phyloP scores from a whole-genome alignment of 1,140 invertebrate species.

The Drosophila albomicans region DNA sequence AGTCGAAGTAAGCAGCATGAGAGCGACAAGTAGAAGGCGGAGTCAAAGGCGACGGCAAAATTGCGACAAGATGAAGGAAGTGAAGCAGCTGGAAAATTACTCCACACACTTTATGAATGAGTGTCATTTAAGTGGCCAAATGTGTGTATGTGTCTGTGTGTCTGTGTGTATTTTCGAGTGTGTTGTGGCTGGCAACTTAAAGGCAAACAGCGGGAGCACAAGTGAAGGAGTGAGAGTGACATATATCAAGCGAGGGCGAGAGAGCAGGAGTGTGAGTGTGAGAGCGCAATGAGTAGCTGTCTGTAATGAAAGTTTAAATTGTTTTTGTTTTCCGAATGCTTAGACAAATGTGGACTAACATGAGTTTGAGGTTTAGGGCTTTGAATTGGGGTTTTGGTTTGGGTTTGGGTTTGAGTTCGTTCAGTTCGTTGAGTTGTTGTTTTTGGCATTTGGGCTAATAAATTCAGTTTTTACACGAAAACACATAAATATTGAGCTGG shows the following conservation, averaged over 20 bases:
- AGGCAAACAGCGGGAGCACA: neutral
- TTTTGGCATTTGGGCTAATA: slow-evolving; percentile 51
- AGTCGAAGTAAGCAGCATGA: neutral
- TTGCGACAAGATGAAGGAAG: slow-evolving; percentile 37
- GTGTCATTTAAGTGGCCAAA: slow-evolving; percentile 69
- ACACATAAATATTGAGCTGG: slow-evolving; percentile 26
- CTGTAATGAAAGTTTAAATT: slow-evolving; percentile 79
- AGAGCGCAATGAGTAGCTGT: slow-evolving; percentile 42
- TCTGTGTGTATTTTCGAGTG: neutral
- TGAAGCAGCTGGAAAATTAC: slow-evolving; percentile 75
- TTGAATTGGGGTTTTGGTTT: neutral
- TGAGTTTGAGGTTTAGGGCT: slow-evolving; percentile 10
- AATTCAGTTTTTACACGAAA: slow-evolving; percentile 52
- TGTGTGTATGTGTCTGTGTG: slow-evolving; percentile 31
- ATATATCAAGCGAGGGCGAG: neutral
- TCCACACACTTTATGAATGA: slow-evolving; percentile 68
- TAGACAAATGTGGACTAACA: slow-evolving; percentile 47
- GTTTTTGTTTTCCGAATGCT: slow-evolving; percentile 58
- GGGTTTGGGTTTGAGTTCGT: slow-evolving; percentile 6
- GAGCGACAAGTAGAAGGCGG: slow-evolving; percentile 25
- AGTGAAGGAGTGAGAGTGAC: neutral
- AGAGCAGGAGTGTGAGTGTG: neutral
- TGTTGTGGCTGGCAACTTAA: slow-evolving; percentile 5
- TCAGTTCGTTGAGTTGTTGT: slow-evolving; percentile 25
- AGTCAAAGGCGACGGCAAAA: slow-evolving; percentile 25